A percentile compares a stretch with the other conserved stretches of the same genome.
phyloP scores from a whole-genome alignment of 2,113 vertebrate species.

The Myocastor coypus region DNA sequence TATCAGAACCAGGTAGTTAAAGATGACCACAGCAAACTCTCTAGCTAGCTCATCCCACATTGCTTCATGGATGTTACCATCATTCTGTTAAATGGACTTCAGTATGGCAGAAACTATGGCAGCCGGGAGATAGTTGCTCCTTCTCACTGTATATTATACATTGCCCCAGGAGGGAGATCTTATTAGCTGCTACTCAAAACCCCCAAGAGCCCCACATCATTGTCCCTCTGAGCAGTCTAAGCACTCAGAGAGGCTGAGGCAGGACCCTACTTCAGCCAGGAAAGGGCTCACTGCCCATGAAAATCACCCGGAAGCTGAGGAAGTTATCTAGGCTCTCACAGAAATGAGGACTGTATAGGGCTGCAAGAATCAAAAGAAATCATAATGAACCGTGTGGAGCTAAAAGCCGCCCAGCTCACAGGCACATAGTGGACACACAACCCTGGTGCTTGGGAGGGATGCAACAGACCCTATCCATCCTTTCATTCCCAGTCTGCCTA shows the following conservation, averaged over 20 bases:
- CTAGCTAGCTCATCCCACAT: neutral
- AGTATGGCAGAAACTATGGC: neutral
- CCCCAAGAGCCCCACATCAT: neutral
- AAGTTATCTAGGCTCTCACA: neutral
- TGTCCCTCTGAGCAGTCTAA: neutral
- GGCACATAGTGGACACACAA: neutral
- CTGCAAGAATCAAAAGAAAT: constrained; percentile 12
- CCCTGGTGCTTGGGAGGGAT: neutral
- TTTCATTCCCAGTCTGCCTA: neutral
- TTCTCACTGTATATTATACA: neutral
- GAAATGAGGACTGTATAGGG: neutral
- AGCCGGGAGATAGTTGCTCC: neutral
- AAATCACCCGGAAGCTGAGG: neutral
- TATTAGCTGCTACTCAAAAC: neutral
- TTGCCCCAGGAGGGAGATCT: neutral
- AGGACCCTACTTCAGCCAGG: neutral
- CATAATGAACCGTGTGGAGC: neutral
- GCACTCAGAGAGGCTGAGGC: neutral
- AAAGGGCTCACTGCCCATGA: neutral
- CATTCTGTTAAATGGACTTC: constrained; percentile 10
- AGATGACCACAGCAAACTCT: neutral
- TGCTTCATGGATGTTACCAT: neutral
- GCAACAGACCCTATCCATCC: neutral
- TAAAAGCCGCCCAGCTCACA: neutral
- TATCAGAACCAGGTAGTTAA: neutral